These are phyloP conservation scores for Pelmatolapia mariae DNA, from an alignment of 2,113 vertebrate genomes.

Conservation along the genomic window DNA sequence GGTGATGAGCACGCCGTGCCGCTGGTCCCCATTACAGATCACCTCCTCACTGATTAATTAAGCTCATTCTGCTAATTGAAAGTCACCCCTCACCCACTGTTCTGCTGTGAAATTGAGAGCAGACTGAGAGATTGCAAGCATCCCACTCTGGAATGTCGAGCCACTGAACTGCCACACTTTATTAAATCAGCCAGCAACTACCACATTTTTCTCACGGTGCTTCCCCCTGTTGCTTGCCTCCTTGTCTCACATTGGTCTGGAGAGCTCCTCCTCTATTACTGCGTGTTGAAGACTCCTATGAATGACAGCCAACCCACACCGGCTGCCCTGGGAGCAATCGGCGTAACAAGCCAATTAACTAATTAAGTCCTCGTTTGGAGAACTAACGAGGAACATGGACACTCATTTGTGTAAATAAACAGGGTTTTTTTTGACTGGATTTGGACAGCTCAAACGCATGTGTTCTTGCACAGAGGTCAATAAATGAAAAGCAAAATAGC, in stretches of 20 bases:
- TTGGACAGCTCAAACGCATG: slow-evolving; percentile 1
- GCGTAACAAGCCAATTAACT: slow-evolving; percentile 73
- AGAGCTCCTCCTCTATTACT: background rate
- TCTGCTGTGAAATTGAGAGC: slow-evolving; percentile 25
- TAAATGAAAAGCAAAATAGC: slow-evolving; percentile 32
- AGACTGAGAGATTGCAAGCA: background rate
- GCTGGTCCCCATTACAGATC: slow-evolving; percentile 53
- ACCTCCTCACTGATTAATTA: slow-evolving; percentile 70
- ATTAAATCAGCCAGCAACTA: slow-evolving; percentile 40
- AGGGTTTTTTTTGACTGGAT: slow-evolving; percentile 17
- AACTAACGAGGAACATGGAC: slow-evolving; percentile 69
- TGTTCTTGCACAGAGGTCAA: slow-evolving; percentile 42
- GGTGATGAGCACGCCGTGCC: slow-evolving; percentile 18
- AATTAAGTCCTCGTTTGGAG: slow-evolving; percentile 71
- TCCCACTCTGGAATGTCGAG: slow-evolving; percentile 17
- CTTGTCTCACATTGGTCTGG: background rate
- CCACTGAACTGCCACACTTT: slow-evolving; percentile 41
- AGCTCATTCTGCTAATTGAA: slow-evolving; percentile 69
- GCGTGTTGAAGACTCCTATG: slow-evolving; percentile 14
- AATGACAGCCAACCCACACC: slow-evolving; percentile 64
- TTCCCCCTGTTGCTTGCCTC: background rate
- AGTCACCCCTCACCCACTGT: slow-evolving; percentile 60
- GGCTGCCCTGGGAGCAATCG: slow-evolving; percentile 59
- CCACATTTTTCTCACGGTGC: background rate
- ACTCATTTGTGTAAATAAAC: slow-evolving; percentile 70